Evolutionary conservation across 1,140 invertebrate genomes (phyloP), one percentile per base, ranked within the genome.

Genomic region (Drosophila jambulina): DNA sequence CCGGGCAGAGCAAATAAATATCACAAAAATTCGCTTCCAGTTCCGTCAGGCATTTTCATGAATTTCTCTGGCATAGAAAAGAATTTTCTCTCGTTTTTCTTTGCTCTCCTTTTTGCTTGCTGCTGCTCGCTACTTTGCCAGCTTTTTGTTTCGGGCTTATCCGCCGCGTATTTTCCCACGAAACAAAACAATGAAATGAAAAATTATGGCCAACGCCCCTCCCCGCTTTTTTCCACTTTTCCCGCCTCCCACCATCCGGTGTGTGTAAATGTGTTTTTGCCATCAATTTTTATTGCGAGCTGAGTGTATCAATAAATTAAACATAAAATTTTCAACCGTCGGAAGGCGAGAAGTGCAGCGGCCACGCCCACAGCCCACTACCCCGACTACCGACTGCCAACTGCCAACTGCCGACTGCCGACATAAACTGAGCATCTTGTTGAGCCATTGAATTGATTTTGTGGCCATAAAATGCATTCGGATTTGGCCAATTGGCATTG

Each of bases 271-370:
- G 81, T 88, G 84, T 85, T 88, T 88, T 84, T 75, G 78, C 85
- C 84, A 88, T 88, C 81, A 84, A 88, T 88, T 88, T 88, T 88
- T 88, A 88, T 88, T 81, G 84, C 85, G 48, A 90, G 81, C 70
- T 85, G 81, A 90, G 85, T 88, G 84, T 90, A 85, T 88, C 84
- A 90, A 88, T 88, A 88, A 88, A 88, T 88, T 88, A 81, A 70
- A 88, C 78, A 88, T 80, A 72, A 88, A 80, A 83, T 87, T 85
- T 80, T 69, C 56, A 65, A 32, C 36, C 57, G 53, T 46, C 13
- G n/a, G 51, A 29, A 40, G 45, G 43, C 36, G 68, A 42, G 36
- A 72, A 72, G 67, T 72, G 65, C 76, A 78, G 59, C 54, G n/a
- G 43, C 62, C 61, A 54, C 45, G 61, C 54, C 61, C 34, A 15